Conservation (phyloP, 2,888 invertebrate species). For the Anaspis maculata region DNA sequence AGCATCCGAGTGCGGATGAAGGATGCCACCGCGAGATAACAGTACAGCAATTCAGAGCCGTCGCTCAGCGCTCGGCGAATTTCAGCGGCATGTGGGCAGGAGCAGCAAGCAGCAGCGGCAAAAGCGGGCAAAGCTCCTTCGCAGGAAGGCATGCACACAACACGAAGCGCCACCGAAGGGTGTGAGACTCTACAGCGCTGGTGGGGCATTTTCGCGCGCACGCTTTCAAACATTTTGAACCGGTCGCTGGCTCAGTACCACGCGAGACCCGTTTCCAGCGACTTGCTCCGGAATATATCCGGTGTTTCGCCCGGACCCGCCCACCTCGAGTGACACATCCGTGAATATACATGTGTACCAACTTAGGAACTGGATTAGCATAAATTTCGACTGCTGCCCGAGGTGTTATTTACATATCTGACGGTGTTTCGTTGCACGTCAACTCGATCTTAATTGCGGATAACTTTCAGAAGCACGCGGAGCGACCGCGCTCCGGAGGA, state of each 20-base stretch:
- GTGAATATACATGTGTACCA: constrained; percentile 26
- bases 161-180: constrained; percentile 16
- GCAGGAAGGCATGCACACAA: constrained; percentile 12
- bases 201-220: constrained; percentile 32
- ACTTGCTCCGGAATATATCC: constrained; percentile 19
- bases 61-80: constrained; percentile 1
- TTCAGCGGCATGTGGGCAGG: constrained; percentile 3
- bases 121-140: constrained; percentile 10
- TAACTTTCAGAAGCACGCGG: constrained; percentile 17
- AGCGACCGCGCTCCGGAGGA: too few relatives aligned
- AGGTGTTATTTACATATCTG: constrained; percentile 24
- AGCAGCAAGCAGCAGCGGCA: too few relatives aligned
- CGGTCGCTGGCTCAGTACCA: constrained; percentile 31
- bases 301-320: constrained; percentile 27
- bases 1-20: constrained; percentile 17
- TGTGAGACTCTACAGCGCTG: constrained; percentile 16
- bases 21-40: constrained; percentile 10
- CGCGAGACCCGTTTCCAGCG: constrained; percentile 27
- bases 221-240: constrained; percentile 28
- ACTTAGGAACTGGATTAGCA: constrained; percentile 21
- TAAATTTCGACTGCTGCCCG: constrained; percentile 20
- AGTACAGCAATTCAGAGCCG: constrained; percentile 3
- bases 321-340: constrained; percentile 24
- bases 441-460: constrained; percentile 13
- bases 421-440: constrained; percentile 21